Evolutionary conservation across 1,140 invertebrate species (phyloP).

Genomic region (Scaptomyza pallida): DNA sequence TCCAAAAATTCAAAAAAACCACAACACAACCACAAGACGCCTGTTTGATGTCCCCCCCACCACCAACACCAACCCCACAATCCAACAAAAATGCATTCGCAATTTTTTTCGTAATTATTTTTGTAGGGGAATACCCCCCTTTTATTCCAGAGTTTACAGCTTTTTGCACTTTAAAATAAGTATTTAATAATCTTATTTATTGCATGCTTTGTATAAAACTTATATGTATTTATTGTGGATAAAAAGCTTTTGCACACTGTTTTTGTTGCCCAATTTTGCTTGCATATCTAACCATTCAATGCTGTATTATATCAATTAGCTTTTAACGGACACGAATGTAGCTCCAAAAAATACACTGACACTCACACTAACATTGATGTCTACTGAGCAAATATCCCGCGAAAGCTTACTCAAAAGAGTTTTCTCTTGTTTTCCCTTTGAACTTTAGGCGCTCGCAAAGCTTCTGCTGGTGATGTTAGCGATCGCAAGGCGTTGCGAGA

Average conservation of each 20-base stretch:
- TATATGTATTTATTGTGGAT: conserved; percentile 4
- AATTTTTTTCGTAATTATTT: not conserved
- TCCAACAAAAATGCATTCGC: not conserved
- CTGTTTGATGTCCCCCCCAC: conserved; percentile 19
- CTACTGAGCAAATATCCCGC: not conserved
- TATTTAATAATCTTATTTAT: not conserved
- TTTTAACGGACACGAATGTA: conserved; percentile 35
- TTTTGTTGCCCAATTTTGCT: conserved; percentile 1
- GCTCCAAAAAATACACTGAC: conserved; percentile 23
- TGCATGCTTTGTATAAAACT: conserved; percentile 15
- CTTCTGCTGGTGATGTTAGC: conserved; percentile 94
- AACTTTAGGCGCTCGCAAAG: conserved; percentile 88
- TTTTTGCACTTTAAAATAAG: not conserved
- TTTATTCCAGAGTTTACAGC: not conserved
- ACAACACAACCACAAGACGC: conserved; percentile 14
- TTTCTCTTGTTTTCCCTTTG: not conserved
- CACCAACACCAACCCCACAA: not conserved
- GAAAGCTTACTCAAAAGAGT: not conserved
- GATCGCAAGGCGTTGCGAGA: conserved; percentile 90
- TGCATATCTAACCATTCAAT: conserved; percentile 4
- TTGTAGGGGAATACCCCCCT: conserved; percentile 5
- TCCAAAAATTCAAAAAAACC: conserved; percentile 31
- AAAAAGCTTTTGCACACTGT: conserved; percentile 9
- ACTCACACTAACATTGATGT: conserved; percentile 49
- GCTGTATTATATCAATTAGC: conserved; percentile 12